Percentiles rank a stretch among this genome's conserved stretches.
Conservation (phyloP, 2,888 invertebrate genomes). For the Sarcophaga subvicina region DNA sequence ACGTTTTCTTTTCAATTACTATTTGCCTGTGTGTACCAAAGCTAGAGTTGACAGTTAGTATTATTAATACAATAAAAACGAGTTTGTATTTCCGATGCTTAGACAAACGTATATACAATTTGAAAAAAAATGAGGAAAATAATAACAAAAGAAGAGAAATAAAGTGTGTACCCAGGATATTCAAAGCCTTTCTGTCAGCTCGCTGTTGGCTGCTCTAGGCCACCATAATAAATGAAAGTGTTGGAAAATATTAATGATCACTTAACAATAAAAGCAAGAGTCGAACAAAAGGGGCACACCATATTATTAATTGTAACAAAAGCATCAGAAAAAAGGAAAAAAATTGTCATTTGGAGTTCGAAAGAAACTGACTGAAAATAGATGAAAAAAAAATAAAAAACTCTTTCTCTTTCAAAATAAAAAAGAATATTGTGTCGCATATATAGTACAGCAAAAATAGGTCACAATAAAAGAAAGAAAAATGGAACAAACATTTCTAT, state of each 20-base stretch:
- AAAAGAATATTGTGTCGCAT: neutral
- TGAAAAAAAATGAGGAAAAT: neutral
- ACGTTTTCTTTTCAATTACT: constrained; percentile 21
- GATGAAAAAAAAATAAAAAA: neutral
- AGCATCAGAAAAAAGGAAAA: neutral
- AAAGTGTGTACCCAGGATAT: neutral
- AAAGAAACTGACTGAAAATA: neutral
- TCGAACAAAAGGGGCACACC: constrained; percentile 24
- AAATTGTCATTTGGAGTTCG: neutral
- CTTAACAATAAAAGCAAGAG: constrained; percentile 16
- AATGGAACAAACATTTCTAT: neutral
- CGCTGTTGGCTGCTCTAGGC: neutral
- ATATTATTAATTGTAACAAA: constrained; percentile 34
- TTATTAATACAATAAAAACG: constrained; percentile 49
- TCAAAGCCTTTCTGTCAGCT: neutral
- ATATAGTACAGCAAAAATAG: neutral
- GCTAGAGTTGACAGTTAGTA: constrained; percentile 39
- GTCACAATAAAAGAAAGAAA: neutral
- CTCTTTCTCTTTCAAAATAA: neutral
- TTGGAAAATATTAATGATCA: constrained; percentile 46
- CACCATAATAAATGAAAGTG: constrained; percentile 41
- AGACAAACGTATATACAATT: neutral
- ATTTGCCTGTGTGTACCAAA: constrained; percentile 16
- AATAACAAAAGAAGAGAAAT: neutral
- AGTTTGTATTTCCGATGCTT: constrained; percentile 2